phyloP scores from a whole-genome alignment of 2,113 vertebrate species.

The Apodemus sylvaticus region DNA sequence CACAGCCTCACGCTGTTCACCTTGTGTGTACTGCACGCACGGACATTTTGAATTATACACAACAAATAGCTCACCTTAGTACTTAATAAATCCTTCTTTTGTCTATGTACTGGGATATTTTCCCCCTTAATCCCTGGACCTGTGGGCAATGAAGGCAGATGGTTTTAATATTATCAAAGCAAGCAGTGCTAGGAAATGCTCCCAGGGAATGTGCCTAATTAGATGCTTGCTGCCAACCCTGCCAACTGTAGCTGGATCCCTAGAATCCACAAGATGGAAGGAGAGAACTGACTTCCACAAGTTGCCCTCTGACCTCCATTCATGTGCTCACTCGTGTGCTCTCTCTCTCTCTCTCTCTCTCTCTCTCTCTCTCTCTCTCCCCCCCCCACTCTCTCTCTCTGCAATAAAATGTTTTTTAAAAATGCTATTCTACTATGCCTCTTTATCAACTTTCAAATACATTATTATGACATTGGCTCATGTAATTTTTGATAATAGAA shows the following conservation, averaged over 20 bases:
- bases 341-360: background rate
- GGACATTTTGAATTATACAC: background rate
- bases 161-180: conserved; percentile 17
- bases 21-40: background rate
- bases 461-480: background rate
- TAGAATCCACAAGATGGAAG: background rate
- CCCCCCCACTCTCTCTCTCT: background rate
- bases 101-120: background rate
- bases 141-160: background rate
- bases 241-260: too few species aligned
- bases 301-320: background rate
- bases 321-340: background rate
- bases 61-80: background rate
- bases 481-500: background rate
- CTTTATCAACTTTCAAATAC: conserved; percentile 23
- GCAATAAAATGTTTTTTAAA: background rate
- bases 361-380: background rate
- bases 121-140: background rate
- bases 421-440: background rate
- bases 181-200: background rate
- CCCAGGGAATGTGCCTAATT: background rate
- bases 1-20: background rate
- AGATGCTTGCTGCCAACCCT: background rate
- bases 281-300: background rate
- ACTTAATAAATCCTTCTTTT: background rate